Percentiles rank a stretch among this genome's conserved stretches.
These are phyloP conservation scores for Drosophila arawakana DNA, from an alignment of 1,140 invertebrate species.

Conservation along the genomic window DNA sequence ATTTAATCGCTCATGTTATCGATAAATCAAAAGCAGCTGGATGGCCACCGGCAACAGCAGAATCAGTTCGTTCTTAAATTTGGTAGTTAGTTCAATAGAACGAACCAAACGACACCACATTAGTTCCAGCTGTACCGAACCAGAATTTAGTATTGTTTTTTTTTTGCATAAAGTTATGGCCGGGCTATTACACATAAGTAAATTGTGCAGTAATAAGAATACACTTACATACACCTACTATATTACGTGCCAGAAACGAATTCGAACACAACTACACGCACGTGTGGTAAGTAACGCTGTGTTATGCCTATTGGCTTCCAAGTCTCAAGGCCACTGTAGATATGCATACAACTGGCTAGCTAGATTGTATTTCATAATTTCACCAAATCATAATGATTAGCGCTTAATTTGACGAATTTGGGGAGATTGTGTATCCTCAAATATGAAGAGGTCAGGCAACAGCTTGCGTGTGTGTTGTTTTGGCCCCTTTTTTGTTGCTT, in stretches of 20 bases:
- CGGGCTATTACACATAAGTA: constrained; percentile 67
- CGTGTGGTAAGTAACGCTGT: constrained; percentile 61
- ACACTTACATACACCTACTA: constrained; percentile 43
- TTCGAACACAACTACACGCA: constrained; percentile 39
- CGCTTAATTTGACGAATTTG: constrained; percentile 17
- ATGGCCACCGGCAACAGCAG: too few species aligned
- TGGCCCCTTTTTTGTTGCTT: constrained; percentile 54
- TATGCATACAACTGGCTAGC: constrained; percentile 35
- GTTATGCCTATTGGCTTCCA: background rate
- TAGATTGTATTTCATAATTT: constrained; percentile 74
- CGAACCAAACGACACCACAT: too few species aligned
- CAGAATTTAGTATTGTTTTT: constrained; percentile 58
- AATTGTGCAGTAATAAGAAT: constrained; percentile 69
- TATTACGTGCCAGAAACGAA: constrained; percentile 41
- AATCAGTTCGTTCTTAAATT: too few species aligned
- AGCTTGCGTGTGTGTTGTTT: constrained; percentile 77
- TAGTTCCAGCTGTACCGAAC: constrained; percentile 18
- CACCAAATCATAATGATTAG: constrained; percentile 41
- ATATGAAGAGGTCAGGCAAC: constrained; percentile 56
- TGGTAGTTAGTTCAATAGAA: too few species aligned
- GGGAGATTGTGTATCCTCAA: constrained; percentile 1
- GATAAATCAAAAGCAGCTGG: too few species aligned
- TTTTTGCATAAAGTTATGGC: constrained; percentile 69
- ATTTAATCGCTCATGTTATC: background rate
- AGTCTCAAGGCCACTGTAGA: constrained; percentile 64